Base-by-base conservation (phyloP, 2,888 invertebrate species). In the Bedellia somnulentella region DNA sequence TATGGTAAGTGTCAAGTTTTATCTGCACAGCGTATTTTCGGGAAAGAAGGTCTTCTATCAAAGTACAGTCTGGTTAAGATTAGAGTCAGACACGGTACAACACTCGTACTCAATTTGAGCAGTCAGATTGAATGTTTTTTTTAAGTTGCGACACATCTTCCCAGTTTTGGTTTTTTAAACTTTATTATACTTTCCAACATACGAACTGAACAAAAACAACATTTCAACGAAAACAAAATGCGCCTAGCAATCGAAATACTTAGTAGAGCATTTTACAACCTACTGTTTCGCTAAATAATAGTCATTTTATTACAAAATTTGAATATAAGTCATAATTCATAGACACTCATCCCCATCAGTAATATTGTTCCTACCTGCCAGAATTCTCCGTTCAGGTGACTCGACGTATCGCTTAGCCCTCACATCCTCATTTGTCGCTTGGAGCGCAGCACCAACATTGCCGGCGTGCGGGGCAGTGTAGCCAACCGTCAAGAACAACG, bases 401-500 rank as follows among this genome's bases (percentile, higher is more conserved):
- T 80, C 63, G 18, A 93, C 83, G 46, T 89, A 79, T 3, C 79
- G 64, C 63, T 90, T 86, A 35, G 80, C 79, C 23, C 83, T 62
- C 3, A 90, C 80, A 21, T 80, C 80, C 36, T 83, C 80, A 16
- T 80, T 76, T 1, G 89, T 89, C 1, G 86, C 89, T 51, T 91
- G 87, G 34, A 91, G 57, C 1, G 80, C 79, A 8, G 85, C 80
- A 29, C 84, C 85, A 0, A 73, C 70, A 46, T 89, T 89, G 4
- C 80, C 87, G 0, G 86, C 78, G 52, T 95, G 95, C 0, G 87
- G 83, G 0, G 93, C 93, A 25, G 85, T 68, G 55, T 93, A 92
- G 0, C 85, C 80, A 25, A 95, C 46, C 62, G 89, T 82, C 37
- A 95, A 61, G 47, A 92, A 93, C 34, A 95, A 58, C 0, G 94